Base-by-base conservation (phyloP, 2,113 vertebrate species). In the Megalops atlanticus region DNA sequence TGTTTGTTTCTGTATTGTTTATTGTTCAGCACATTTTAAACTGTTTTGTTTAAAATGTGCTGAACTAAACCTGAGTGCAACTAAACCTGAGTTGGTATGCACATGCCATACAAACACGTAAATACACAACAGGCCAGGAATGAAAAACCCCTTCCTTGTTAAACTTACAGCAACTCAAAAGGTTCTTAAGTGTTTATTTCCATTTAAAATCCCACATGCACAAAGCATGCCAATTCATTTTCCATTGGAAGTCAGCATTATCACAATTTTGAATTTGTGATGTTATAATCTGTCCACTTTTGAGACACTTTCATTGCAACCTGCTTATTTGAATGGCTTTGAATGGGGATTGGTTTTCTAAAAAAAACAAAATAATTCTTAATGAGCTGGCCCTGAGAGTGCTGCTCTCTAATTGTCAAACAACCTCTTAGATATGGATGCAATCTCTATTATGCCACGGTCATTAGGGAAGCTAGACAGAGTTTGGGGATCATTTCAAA, bases 381-480 rank as follows among this genome's bases (percentile, higher is more conserved):
- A 64, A 64, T 64, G 58, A 64, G 58, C 11, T 31, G n/a, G 58
- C n/a, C n/a, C 58, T 64, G 58, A 64, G 24, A 64, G 24, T 31
- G 58, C 58, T 64, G 58, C 24, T 27, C 58, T 10, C n/a, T 64
- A 54, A 64, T 64, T 64, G 31, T 64, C 58, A 64, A 64, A 64
- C 58, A 24, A 27, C 58, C 11, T 31, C 27, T 64, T 64, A 8
- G 6, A 27, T 64, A 64, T 64, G 58, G 31, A 64, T 64, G 31
- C 24, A 64, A 64, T 64, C 58, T 64, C 27, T 64, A 27, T 64
- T 64, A 64, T 24, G 58, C 49, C 58, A 64, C 31, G n/a, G 24
- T 64, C 58, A 64, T 64, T 64, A 64, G 58, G n/a, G 31, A 64
- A 64, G 58, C 8, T 31, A 64, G 58, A 64, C 58, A 64, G n/a